Conservation (phyloP, 1,140 invertebrate genomes). For the Brachionus calyciflorus region DNA sequence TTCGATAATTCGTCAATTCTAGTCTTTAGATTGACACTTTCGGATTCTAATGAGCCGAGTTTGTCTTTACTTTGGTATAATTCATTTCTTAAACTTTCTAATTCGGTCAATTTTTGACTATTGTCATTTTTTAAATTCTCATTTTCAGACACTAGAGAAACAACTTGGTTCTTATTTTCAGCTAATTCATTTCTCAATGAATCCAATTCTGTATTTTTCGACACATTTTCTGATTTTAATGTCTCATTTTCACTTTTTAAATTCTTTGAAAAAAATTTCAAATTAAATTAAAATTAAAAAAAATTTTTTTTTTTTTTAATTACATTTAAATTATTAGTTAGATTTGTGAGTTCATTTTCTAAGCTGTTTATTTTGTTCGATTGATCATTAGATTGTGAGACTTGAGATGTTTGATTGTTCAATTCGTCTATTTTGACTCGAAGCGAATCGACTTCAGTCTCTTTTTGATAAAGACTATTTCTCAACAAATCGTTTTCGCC, state of each 20-base stretch:
- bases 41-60: too few relatives aligned
- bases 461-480: background rate
- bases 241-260: background rate
- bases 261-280: background rate
- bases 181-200: background rate
- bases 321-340: too few relatives aligned
- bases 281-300: background rate
- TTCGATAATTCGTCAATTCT: background rate
- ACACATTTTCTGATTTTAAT: background rate
- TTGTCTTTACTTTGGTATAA: too few relatives aligned
- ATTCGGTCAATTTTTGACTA: background rate
- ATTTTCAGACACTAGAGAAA: too few relatives aligned
- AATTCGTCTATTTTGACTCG: background rate
- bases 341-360: background rate
- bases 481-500: background rate
- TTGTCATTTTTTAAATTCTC: background rate
- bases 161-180: background rate
- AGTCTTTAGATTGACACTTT: background rate
- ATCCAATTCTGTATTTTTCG: background rate
- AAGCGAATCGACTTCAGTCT: background rate
- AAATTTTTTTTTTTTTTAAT: background rate
- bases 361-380: background rate
- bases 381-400: background rate
- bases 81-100: background rate
- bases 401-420: background rate